Base-by-base conservation (phyloP, 92 coral and sea anemone species). In the Porites rus region DNA sequence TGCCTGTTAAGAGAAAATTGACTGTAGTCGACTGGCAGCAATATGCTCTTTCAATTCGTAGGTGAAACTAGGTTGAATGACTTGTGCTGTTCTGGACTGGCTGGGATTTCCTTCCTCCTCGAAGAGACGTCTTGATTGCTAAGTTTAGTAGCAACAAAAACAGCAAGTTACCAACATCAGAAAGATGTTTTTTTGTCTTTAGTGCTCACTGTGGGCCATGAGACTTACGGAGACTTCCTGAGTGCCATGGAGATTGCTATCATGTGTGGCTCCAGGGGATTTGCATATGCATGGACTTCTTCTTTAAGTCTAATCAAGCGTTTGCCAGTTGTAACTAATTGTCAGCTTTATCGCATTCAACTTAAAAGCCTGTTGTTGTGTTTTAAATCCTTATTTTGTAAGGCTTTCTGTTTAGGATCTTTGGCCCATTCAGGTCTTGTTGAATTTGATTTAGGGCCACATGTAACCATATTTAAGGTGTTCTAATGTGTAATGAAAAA, bases 41-140 rank as follows among this genome's bases (percentile, higher is more conserved):
- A 75, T 53, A 75, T 75, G 53, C 65, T 75, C 78, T 75, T 46
- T 65, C 65, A 54, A n/a, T 53, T 10, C 24, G 13, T 43, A 86
- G 67, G 74, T 86, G 89, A 72, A 66, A 59, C 85, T 50, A 51
- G 74, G 51, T 52, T 77, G 68, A 67, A 86, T 18, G 85, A 86
- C 85, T 61, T 86, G 64, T 86, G 89, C 85, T 51, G 56, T 69
- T 86, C 75, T 77, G 89, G 89, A 77, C 85, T 7, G 89, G 89
- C 53, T 86, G 89, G 89, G 90, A 78, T 78, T 78, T 18, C 74
- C 66, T 86, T 13, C 85, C 85, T 58, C 85, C 85, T 25, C 85
- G 85, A 60, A 76, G 60, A 17, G 89, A 69, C 31, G 70, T 74
- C 64, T 84, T 84, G 72, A 74, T 62, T 74, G 84, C 68, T 50